Percentiles rank a stretch among this genome's conserved stretches.
Conservation (phyloP, 2,797 vertebrate species). For the Telmatherina bonti region DNA sequence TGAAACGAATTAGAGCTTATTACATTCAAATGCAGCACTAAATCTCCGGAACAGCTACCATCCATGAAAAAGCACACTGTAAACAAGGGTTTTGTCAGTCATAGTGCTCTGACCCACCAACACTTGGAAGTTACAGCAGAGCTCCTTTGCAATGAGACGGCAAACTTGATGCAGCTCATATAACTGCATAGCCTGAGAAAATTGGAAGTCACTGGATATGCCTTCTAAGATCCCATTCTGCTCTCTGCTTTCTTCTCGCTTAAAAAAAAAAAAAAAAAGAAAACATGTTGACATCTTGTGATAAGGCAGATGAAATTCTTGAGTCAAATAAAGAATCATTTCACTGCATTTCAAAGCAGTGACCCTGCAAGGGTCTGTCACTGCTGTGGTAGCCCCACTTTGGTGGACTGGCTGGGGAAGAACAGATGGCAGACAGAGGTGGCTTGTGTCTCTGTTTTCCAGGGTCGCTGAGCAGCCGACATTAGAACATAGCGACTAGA, state of each 20-base stretch:
- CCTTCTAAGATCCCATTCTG: conserved; percentile 55
- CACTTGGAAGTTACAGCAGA: conserved; percentile 65
- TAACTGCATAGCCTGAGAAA: conserved; percentile 75
- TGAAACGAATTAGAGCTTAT: conserved; percentile 81
- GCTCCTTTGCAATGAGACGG: conserved; percentile 59
- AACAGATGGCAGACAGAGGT: conserved; percentile 93
- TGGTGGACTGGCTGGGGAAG: conserved; percentile 80
- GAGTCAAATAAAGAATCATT: conserved; percentile 26
- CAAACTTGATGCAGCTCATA: conserved; percentile 66
- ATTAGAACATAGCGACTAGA: conserved; percentile 83
- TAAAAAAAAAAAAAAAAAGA: conserved; percentile 9
- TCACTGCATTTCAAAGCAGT: neutral
- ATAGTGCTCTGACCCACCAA: conserved; percentile 64
- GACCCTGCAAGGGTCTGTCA: conserved; percentile 25
- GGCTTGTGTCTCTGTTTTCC: conserved; percentile 89
- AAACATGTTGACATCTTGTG: conserved; percentile 17
- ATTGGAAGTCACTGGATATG: conserved; percentile 58
- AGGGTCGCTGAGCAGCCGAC: conserved; percentile 85
- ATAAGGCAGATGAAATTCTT: conserved; percentile 11
- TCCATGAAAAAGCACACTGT: conserved; percentile 69
- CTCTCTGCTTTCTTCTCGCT: conserved; percentile 15
- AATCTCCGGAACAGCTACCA: conserved; percentile 80
- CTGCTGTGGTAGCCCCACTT: conserved; percentile 72
- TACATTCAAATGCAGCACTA: conserved; percentile 84
- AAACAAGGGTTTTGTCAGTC: conserved; percentile 82